Conservation (phyloP, 2,797 vertebrate genomes). For the Platyrinchus mystaceus region DNA sequence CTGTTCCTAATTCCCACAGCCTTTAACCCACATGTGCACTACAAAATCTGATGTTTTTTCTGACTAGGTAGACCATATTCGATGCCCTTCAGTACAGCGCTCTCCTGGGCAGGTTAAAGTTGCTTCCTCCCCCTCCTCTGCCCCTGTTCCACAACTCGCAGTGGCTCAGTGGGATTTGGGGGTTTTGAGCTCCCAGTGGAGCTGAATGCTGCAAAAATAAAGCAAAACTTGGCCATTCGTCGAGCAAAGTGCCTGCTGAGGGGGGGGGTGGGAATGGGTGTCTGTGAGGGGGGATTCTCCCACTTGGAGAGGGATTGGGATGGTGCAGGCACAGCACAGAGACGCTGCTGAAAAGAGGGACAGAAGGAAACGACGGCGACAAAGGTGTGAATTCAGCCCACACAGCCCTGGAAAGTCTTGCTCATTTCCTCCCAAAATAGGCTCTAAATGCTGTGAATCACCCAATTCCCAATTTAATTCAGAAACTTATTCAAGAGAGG, state of each 20-base stretch:
- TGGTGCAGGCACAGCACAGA: not conserved
- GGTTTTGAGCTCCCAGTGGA: too few species aligned
- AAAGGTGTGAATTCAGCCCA: slow-evolving; percentile 9
- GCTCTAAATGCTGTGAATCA: not conserved
- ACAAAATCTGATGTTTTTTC: not conserved
- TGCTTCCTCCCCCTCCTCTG: too few species aligned
- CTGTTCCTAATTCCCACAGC: not conserved
- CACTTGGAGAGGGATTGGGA: not conserved
- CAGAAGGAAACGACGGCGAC: not conserved
- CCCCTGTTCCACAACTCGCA: not conserved
- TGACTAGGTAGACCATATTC: not conserved
- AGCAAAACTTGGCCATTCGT: not conserved
- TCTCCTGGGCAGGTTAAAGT: too few species aligned
- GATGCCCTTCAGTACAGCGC: not conserved
- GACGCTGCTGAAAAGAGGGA: not conserved
- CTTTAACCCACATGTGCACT: not conserved
- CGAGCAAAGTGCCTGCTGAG: fast-evolving
- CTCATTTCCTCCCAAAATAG: not conserved
- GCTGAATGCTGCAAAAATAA: not conserved
- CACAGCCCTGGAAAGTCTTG: not conserved
- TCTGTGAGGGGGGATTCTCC: not conserved
- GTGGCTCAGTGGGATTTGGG: not conserved
- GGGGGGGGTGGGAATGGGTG: fast-evolving
- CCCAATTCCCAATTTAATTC: slow-evolving; percentile 46
- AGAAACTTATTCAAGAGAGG: slow-evolving; percentile 26